Percentiles rank a stretch among this genome's conserved stretches.
Conservation (phyloP, 2,888 invertebrate genomes). For the Pelosia muscerda region DNA sequence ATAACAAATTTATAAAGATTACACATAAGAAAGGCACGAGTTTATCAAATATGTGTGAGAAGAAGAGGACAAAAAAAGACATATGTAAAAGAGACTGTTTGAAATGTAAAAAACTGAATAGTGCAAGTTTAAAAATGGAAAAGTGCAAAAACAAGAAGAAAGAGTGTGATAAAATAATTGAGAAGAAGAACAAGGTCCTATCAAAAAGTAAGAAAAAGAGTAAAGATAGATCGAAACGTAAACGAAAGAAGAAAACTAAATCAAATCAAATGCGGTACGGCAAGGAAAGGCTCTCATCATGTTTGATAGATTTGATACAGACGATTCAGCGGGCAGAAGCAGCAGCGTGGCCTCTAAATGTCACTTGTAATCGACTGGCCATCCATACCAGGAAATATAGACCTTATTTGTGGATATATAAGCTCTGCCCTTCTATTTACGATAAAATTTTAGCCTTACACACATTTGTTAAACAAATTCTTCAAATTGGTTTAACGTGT, state of each 20-base stretch:
- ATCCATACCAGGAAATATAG: constrained; percentile 37
- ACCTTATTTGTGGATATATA: constrained; percentile 32
- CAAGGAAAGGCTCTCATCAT: neutral
- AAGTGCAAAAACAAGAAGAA: neutral
- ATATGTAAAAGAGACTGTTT: too few species aligned
- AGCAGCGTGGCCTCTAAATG: constrained; percentile 7
- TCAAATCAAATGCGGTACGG: neutral
- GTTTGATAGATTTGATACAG: neutral
- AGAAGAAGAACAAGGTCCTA: neutral
- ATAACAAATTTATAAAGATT: neutral
- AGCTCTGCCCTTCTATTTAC: constrained; percentile 12
- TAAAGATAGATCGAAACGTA: neutral
- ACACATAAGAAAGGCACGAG: neutral
- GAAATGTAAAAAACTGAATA: neutral
- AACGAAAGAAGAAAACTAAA: neutral
- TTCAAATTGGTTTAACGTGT: neutral
- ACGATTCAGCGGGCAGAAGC: constrained; percentile 1
- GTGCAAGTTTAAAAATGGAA: neutral
- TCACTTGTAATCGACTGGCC: constrained; percentile 12
- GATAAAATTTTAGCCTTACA: constrained; percentile 1
- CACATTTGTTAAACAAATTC: constrained; percentile 4
- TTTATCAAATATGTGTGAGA: neutral
- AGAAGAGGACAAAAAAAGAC: too few species aligned
- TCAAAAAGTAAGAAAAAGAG: neutral
- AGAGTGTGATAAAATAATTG: neutral